Percentiles rank a stretch among this genome's conserved stretches.
phyloP scores from a whole-genome alignment of 2,113 vertebrate species.

The Arizona elegans region DNA sequence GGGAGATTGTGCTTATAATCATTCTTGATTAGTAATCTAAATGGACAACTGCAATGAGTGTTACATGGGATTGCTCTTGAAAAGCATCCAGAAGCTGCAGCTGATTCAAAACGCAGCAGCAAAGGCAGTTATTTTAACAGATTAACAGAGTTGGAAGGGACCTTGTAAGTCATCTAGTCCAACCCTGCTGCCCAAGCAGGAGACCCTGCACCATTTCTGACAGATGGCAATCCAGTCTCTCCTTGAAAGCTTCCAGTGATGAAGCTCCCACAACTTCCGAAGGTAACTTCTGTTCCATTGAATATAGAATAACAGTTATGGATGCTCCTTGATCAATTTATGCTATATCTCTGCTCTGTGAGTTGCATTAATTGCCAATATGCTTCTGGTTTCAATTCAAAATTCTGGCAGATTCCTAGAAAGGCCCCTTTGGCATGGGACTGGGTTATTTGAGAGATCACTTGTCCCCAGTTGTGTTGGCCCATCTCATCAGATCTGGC shows the following conservation, averaged over 20 bases:
- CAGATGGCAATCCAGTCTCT: too few relatives aligned
- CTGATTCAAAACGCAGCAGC: not conserved
- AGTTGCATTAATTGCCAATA: not conserved
- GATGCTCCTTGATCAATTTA: not conserved
- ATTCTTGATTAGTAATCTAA: not conserved
- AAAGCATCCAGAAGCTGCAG: not conserved
- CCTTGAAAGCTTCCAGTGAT: too few relatives aligned
- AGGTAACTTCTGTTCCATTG: too few relatives aligned
- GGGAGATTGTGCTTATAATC: not conserved
- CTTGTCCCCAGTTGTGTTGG: not conserved
- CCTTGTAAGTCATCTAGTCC: too few relatives aligned
- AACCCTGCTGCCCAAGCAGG: too few relatives aligned
- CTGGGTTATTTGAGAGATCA: not conserved
- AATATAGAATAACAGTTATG: not conserved
- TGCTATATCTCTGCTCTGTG: not conserved
- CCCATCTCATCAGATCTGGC: not conserved
- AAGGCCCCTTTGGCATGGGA: not conserved
- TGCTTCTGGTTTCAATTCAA: not conserved
- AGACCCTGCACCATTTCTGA: too few relatives aligned
- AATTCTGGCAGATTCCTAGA: not conserved
- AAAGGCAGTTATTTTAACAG: not conserved
- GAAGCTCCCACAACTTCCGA: too few relatives aligned
- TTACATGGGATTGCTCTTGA: not conserved
- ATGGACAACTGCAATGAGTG: not conserved
- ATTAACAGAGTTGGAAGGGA: too few relatives aligned